Percentiles rank a stretch among this genome's conserved stretches.
Evolutionary conservation across 1,140 invertebrate genomes (phyloP).

Genomic region (Trissolcus basalis): DNA sequence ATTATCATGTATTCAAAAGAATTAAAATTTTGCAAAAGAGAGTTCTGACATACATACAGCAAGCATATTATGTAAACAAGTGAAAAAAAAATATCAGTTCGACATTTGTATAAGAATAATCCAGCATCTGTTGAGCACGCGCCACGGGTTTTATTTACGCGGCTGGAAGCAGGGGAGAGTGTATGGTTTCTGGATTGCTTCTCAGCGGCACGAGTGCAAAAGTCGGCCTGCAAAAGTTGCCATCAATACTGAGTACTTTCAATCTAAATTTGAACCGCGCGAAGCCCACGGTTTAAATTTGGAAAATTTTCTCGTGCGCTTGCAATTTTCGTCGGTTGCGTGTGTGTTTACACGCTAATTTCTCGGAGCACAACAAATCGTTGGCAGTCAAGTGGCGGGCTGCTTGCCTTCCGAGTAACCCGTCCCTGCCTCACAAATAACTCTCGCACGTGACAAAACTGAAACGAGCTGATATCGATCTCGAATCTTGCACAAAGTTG

Average conservation of each 20-base stretch:
- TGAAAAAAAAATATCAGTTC: conserved; percentile 24
- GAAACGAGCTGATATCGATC: conserved; percentile 33
- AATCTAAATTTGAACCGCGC: conserved; percentile 28
- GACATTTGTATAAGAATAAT: conserved; percentile 39
- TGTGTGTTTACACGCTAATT: conserved; percentile 43
- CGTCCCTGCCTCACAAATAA: conserved; percentile 27
- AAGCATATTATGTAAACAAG: conserved; percentile 33
- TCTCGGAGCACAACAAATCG: conserved; percentile 47
- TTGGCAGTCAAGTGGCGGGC: conserved; percentile 29
- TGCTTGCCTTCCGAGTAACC: conserved; percentile 34
- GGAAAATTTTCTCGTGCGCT: conserved; percentile 18
- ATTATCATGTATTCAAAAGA: too few species aligned
- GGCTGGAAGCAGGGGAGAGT: conserved; percentile 6
- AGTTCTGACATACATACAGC: too few species aligned
- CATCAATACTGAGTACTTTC: conserved; percentile 20
- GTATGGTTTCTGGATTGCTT: conserved; percentile 41
- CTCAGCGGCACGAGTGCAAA: conserved; percentile 27
- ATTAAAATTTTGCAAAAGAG: too few species aligned
- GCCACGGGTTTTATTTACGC: conserved; percentile 41
- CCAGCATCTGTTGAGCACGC: conserved; percentile 45
- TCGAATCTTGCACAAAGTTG: neutral
- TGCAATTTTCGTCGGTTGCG: conserved; percentile 21
- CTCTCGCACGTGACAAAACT: conserved; percentile 45
- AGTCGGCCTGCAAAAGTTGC: neutral
- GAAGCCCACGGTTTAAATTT: conserved; percentile 22